Percentiles rank a stretch among this genome's conserved stretches.
Conservation (phyloP, 2,888 invertebrate species). For the Oscheius sp. region DNA sequence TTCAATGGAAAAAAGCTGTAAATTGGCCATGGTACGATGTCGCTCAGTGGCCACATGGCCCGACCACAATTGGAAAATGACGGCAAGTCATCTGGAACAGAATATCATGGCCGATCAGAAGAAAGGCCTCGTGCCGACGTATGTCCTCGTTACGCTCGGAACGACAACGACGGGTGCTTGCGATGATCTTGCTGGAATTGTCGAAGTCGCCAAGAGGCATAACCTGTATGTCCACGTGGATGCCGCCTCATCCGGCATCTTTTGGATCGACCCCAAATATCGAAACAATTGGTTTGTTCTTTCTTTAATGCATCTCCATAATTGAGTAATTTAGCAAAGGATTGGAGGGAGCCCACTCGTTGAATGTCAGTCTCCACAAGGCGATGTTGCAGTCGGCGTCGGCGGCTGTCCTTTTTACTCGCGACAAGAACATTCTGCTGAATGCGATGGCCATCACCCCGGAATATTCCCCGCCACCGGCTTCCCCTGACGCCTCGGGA, state of each 20-base stretch:
- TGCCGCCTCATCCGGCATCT: conserved; percentile 94
- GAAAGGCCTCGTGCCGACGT: conserved; percentile 90
- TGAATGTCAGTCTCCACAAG: conserved; percentile 49
- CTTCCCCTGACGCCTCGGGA: not conserved
- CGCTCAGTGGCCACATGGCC: conserved; percentile 86
- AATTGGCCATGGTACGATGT: conserved; percentile 90
- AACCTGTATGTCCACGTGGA: conserved; percentile 87
- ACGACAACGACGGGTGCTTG: conserved; percentile 96
- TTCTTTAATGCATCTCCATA: no score
- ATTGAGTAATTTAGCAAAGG: not conserved
- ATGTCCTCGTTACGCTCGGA: conserved; percentile 88
- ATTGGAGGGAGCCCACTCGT: conserved; percentile 16
- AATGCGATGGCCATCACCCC: conserved; percentile 7
- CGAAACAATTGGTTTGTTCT: conserved; percentile 75
- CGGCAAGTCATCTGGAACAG: conserved; percentile 79
- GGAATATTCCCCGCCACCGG: not conserved
- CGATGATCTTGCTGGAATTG: conserved; percentile 90
- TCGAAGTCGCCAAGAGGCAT: conserved; percentile 80
- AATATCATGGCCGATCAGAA: conserved; percentile 85
- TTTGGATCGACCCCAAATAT: conserved; percentile 94
- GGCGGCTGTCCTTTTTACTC: conserved; percentile 1
- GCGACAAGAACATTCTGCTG: conserved; percentile 8
- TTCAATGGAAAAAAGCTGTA: conserved; percentile 91
- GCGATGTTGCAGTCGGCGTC: conserved; percentile 39
- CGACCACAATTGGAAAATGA: conserved; percentile 82